A percentile compares a stretch with the other conserved stretches of the same genome.
Conservation (phyloP, 2,797 vertebrate genomes). For the Dicrostonyx torquatus region DNA sequence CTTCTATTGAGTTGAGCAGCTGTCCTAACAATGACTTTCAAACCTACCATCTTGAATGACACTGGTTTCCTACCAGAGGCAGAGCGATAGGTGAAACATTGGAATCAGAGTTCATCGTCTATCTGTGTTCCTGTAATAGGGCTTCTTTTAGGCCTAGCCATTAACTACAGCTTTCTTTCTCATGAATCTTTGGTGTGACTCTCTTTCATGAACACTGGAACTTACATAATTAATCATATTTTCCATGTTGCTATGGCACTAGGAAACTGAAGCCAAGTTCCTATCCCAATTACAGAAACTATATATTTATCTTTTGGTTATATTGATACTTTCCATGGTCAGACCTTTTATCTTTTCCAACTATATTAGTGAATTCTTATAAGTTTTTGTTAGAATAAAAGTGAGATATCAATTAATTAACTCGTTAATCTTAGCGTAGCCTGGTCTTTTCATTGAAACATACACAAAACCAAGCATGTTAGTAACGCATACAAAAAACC, state of each 20-base stretch:
- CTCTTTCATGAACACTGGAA: not conserved
- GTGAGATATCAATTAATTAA: not conserved
- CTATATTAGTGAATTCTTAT: not conserved
- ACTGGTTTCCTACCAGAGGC: not conserved
- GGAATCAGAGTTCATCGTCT: slow-evolving; percentile 30
- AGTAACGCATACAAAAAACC: not conserved
- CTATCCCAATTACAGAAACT: slow-evolving; percentile 21
- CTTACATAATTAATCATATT: slow-evolving; percentile 26
- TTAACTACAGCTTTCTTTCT: slow-evolving; percentile 6
- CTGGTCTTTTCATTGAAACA: slow-evolving; percentile 10
- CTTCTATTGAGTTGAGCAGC: not conserved
- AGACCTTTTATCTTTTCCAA: not conserved
- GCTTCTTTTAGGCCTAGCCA: slow-evolving; percentile 34
- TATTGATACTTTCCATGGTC: slow-evolving; percentile 1
- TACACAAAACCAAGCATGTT: not conserved
- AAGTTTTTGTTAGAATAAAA: not conserved
- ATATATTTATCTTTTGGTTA: slow-evolving; percentile 46
- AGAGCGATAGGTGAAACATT: not conserved
- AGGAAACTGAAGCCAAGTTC: slow-evolving; percentile 59
- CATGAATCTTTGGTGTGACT: slow-evolving; percentile 19
- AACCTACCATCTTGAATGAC: not conserved
- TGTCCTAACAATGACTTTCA: not conserved
- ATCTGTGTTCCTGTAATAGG: not conserved
- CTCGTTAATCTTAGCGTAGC: not conserved
- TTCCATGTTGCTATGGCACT: slow-evolving; percentile 36